Evolutionary conservation across 2,113 vertebrate genomes (phyloP).

Genomic region (Nyctereutes procyonoides): DNA sequence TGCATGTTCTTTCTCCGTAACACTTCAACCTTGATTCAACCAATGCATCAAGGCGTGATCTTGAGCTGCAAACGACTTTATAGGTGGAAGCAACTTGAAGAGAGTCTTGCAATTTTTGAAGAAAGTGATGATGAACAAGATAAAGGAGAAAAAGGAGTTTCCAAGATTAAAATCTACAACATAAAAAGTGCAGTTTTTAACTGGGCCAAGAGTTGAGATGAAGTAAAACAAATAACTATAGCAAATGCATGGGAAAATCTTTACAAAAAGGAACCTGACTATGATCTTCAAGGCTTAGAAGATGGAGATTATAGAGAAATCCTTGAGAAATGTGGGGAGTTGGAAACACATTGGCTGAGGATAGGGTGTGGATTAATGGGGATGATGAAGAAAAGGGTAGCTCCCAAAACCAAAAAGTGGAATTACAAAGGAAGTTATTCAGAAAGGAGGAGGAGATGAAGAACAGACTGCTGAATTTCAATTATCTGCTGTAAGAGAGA

Average conservation of each 20-base stretch:
- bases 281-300: conserved; percentile 53
- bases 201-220: conserved; percentile 72
- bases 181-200: conserved; percentile 68
- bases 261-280: conserved; percentile 62
- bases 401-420: neutral
- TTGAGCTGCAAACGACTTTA: conserved; percentile 70
- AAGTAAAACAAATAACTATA: conserved; percentile 67
- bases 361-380: conserved; percentile 5
- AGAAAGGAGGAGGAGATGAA: neutral
- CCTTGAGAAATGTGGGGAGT: conserved; percentile 47
- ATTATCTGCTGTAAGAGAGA: conserved; percentile 43
- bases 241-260: conserved; percentile 69
- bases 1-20: conserved; percentile 56
- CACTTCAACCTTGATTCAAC: conserved; percentile 56
- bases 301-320: conserved; percentile 54
- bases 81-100: conserved; percentile 71
- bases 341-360: conserved; percentile 31
- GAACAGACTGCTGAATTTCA: conserved; percentile 13
- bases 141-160: conserved; percentile 54
- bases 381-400: conserved; percentile 1
- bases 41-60: conserved; percentile 68
- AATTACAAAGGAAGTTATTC: neutral
- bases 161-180: conserved; percentile 64
- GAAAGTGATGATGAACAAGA: conserved; percentile 69
- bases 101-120: conserved; percentile 66